Percentiles rank a stretch among this genome's conserved stretches.
These are phyloP conservation scores for Oeneis ivallda DNA, from an alignment of 2,888 invertebrate genomes.

Conservation along the genomic window DNA sequence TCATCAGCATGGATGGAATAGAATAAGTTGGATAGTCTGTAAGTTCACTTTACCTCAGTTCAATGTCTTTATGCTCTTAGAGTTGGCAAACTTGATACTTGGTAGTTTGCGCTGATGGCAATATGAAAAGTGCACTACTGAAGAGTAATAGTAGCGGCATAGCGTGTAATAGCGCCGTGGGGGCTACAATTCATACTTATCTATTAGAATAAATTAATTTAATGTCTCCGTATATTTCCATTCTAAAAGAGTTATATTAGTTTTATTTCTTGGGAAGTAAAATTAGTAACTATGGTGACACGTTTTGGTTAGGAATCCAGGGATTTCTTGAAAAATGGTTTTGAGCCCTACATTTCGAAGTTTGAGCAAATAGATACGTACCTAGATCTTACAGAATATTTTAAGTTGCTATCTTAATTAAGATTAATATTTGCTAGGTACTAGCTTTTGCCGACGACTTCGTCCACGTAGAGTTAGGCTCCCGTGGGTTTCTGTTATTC, in stretches of 20 bases:
- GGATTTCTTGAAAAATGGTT: conserved; percentile 21
- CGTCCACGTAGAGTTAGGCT: too few relatives aligned
- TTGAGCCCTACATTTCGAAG: too few relatives aligned
- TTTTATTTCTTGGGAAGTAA: conserved; percentile 16
- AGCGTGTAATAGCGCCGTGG: conserved; percentile 29
- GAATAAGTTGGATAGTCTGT: conserved; percentile 13
- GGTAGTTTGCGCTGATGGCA: conserved; percentile 24
- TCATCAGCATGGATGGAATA: conserved; percentile 10
- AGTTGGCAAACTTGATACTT: conserved; percentile 22
- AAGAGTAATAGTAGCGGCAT: conserved; percentile 2
- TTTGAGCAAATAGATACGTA: too few relatives aligned
- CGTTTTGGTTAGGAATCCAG: not conserved
- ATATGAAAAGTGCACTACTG: conserved; percentile 33
- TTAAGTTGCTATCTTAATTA: too few relatives aligned
- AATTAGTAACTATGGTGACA: not conserved
- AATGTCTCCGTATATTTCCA: conserved; percentile 1
- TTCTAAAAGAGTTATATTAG: not conserved
- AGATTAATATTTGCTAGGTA: too few relatives aligned
- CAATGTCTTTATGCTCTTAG: conserved; percentile 24
- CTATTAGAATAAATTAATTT: conserved; percentile 28
- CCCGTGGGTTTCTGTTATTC: too few relatives aligned
- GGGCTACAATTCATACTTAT: conserved; percentile 29
- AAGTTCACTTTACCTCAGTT: conserved; percentile 18
- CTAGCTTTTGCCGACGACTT: too few relatives aligned
- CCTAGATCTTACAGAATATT: too few relatives aligned